phyloP scores from a whole-genome alignment of 1,140 invertebrate genomes.

The Diorhabda sublineata region DNA sequence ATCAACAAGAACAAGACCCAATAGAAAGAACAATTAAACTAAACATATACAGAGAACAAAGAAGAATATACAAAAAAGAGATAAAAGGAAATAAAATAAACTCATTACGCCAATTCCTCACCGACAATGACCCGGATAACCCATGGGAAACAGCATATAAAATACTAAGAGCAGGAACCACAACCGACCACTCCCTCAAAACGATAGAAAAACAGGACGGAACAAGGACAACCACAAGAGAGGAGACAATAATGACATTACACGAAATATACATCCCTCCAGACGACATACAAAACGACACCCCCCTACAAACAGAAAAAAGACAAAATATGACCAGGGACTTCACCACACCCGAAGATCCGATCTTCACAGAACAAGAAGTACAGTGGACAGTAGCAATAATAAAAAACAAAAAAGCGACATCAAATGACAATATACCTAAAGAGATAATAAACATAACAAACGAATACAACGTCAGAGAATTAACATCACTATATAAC shows the following conservation, averaged over 20 bases:
- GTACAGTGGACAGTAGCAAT: neutral
- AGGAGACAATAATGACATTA: neutral
- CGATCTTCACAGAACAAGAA: neutral
- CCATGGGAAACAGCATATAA: neutral
- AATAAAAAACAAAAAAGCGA: slow-evolving; percentile 1
- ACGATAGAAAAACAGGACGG: neutral
- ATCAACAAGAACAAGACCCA: neutral
- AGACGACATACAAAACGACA: neutral
- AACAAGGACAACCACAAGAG: neutral
- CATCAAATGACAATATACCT: neutral
- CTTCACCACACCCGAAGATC: neutral
- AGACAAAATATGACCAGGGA: neutral
- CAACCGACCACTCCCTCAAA: neutral
- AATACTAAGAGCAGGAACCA: neutral
- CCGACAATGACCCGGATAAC: neutral
- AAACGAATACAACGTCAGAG: neutral
- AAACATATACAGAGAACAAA: neutral
- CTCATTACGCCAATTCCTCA: neutral
- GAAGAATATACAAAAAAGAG: neutral
- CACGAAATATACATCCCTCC: neutral
- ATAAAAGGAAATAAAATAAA: slow-evolving; percentile 1
- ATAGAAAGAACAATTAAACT: neutral
- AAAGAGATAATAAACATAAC: neutral
- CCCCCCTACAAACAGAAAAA: neutral
- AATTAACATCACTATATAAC: slow-evolving; percentile 1